These are phyloP conservation scores for Ovibos moschatus DNA, from an alignment of 2,113 vertebrate species.

Conservation along the genomic window DNA sequence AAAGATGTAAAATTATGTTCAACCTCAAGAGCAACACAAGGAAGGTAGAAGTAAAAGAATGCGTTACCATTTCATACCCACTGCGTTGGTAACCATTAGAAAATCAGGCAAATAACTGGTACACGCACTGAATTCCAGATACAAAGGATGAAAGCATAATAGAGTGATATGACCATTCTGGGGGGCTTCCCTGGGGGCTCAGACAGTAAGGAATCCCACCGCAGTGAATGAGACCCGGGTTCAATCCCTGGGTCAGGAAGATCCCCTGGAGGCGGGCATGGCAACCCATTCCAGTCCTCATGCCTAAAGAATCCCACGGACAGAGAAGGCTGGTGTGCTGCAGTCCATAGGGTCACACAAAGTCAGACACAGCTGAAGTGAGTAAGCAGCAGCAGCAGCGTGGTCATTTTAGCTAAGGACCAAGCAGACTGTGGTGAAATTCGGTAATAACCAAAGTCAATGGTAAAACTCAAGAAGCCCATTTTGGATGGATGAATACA, in stretches of 20 bases:
- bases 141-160: neutral
- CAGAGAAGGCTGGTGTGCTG: neutral
- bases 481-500: neutral
- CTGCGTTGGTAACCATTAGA: neutral
- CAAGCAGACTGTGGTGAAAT: neutral
- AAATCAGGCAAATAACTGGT: no score
- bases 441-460: neutral
- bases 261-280: neutral
- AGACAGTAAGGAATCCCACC: neutral
- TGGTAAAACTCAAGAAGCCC: neutral
- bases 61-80: neutral
- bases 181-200: neutral
- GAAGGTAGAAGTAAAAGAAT: neutral
- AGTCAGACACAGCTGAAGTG: neutral
- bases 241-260: neutral
- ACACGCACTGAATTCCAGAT: neutral
- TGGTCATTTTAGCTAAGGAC: neutral
- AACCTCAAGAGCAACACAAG: neutral
- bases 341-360: neutral
- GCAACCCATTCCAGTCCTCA: neutral
- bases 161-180: neutral
- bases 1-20: neutral
- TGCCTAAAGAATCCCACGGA: neutral
- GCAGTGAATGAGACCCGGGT: neutral
- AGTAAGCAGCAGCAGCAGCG: neutral